A percentile compares a stretch with the other conserved stretches of the same genome.
These are phyloP conservation scores for Crematogaster levior DNA, from an alignment of 2,888 invertebrate species.

Conservation along the genomic window DNA sequence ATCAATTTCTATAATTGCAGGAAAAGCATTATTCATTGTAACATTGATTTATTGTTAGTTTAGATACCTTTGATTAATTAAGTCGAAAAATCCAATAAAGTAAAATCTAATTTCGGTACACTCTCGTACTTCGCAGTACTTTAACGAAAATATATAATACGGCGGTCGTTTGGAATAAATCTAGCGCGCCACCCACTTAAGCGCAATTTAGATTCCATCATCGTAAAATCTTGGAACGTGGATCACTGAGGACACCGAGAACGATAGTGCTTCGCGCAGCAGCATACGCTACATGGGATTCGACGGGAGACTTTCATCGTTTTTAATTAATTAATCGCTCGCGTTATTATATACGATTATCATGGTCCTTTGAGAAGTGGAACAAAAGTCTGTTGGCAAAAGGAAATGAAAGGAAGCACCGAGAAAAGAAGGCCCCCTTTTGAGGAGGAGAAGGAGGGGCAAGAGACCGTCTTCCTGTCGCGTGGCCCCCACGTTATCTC, in stretches of 20 bases:
- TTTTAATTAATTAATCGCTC: constrained; percentile 82
- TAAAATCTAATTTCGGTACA: neutral
- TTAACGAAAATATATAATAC: constrained; percentile 9
- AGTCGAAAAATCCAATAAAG: neutral
- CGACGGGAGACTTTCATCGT: constrained; percentile 69
- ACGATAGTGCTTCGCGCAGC: constrained; percentile 26
- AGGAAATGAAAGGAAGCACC: constrained; percentile 58
- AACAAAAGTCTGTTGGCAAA: constrained; percentile 29
- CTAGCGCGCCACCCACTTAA: constrained; percentile 43
- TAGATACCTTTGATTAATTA: neutral
- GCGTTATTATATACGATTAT: constrained; percentile 80
- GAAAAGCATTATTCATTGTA: neutral
- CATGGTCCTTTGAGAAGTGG: constrained; percentile 68
- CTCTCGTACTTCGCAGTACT: neutral
- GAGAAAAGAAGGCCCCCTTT: constrained; percentile 56
- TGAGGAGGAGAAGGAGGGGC: constrained; percentile 7
- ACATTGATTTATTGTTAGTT: neutral
- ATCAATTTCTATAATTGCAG: neutral
- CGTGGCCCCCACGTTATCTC: constrained; percentile 84
- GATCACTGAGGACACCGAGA: constrained; percentile 55
- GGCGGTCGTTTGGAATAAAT: constrained; percentile 13
- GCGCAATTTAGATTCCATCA: constrained; percentile 22
- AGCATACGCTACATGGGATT: constrained; percentile 59
- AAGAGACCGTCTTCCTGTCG: constrained; percentile 84
- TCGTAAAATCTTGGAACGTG: constrained; percentile 54